Base-by-base conservation (phyloP, 2,888 invertebrate genomes). In the Aphodius sticticus region DNA sequence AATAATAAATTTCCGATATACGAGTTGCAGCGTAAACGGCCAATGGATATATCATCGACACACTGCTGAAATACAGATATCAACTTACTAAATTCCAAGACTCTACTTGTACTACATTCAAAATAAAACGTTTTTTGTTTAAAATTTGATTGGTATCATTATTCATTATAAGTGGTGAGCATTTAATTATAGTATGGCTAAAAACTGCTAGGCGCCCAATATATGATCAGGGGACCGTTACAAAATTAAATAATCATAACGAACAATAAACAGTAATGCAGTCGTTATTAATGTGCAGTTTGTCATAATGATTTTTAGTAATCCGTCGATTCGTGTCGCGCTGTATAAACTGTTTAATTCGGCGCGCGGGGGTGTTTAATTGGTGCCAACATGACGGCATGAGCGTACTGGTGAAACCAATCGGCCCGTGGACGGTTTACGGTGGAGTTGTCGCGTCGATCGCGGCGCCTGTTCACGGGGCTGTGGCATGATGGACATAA, bases 401-500 rank as follows among this genome's bases (percentile, higher is more conserved):
- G 69, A 38, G 53, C 35, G 53, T 76, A 53, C 76, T 69, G 76
- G 69, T 76, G 69, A 76, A 76, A 69, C 69, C 15, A 76, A 76
- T 78, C 78, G 71, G 38, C 71, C 16, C 69, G 35, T 53, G 70
- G 15, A 71, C 76, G 77, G 76, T 81, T 81, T 79, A 81, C 81
- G 81, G 76, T 81, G 79, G 79, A 81, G 81, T 81, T 81, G 79
- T 79, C 53, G 53, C 80, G 77, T 77, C 80, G 79, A 78, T 80
- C 74, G 77, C 76, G 81, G 80, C 79, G 82, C 78, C 77, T 79
- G 80, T 79, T 81, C 81, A 78, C 79, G 75, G 78, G 76, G 71
- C 69, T 78, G 78, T 78, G 74, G 69, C 69, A 74, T 74, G 74
- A 79, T 80, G 76, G 82, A 79, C 70, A 69, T 78, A 81, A 80